These are phyloP conservation scores for Eristalinus aeneus DNA, from an alignment of 2,888 invertebrate species.

Conservation along the genomic window DNA sequence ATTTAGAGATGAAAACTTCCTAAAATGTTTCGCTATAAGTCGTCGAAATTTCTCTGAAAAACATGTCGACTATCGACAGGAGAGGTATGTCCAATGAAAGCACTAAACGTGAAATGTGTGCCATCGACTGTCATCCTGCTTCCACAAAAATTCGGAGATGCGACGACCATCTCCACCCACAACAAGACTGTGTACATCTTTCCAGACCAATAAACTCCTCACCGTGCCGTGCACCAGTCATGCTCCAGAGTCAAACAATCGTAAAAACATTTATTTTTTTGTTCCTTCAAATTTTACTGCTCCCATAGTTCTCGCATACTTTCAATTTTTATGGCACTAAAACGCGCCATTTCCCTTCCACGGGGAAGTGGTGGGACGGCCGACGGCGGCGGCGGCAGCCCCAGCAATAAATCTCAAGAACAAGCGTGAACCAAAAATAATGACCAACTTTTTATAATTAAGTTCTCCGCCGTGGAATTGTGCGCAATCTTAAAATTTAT, in stretches of 20 bases:
- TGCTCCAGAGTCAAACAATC: background rate
- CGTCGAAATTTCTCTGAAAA: no score
- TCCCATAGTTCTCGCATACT: background rate
- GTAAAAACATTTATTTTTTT: background rate
- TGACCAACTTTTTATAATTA: conserved; percentile 56
- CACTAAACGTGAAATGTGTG: background rate
- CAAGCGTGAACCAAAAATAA: conserved; percentile 42
- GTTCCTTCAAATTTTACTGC: conserved; percentile 1
- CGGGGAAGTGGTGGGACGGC: no score
- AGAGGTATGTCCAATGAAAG: background rate
- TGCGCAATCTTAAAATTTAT: conserved; percentile 55
- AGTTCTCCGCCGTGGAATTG: conserved; percentile 48
- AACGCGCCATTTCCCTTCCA: background rate
- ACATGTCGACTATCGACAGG: no score
- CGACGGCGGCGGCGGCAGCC: background rate
- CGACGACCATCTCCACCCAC: background rate
- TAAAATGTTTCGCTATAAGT: no score
- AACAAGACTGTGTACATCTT: background rate
- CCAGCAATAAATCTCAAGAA: conserved; percentile 33
- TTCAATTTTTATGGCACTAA: conserved; percentile 20
- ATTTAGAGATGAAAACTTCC: no score
- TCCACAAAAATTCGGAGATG: background rate
- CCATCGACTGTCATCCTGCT: background rate
- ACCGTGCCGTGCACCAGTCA: background rate
- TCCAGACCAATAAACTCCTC: background rate